phyloP scores from a whole-genome alignment of 2,113 vertebrate species.

The Glaucidium brasilianum region DNA sequence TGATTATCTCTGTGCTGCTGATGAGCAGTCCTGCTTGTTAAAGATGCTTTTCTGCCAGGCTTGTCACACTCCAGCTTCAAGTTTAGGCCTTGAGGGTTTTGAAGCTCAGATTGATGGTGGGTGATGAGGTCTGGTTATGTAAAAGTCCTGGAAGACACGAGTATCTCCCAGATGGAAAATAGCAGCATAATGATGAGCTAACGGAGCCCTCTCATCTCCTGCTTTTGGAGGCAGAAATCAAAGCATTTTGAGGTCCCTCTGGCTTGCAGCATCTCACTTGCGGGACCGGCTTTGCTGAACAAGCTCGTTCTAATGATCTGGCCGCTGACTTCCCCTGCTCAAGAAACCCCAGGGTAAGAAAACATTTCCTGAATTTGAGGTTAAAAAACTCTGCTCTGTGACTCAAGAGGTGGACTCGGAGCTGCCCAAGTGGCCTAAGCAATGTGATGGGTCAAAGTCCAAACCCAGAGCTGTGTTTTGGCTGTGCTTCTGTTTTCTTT shows the following conservation, averaged over 20 bases:
- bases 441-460: background rate
- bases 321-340: background rate
- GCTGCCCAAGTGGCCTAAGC: background rate
- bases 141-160: background rate
- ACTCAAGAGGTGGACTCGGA: background rate
- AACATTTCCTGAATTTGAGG: background rate
- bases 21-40: background rate
- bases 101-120: background rate
- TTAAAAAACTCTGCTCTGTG: background rate
- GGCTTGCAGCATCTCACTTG: background rate
- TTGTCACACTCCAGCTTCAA: background rate
- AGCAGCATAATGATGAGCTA: background rate
- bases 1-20: background rate
- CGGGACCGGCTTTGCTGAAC: background rate
- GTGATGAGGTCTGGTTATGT: background rate
- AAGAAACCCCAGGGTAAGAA: background rate
- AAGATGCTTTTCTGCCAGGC: background rate
- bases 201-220: background rate
- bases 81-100: background rate
- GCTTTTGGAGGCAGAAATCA: background rate
- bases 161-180: background rate
- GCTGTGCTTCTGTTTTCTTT: background rate
- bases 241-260: accelerated
- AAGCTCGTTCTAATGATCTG: background rate
- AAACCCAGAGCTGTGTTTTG: background rate